A percentile compares a stretch with the other conserved stretches of the same genome.
Conservation (phyloP, 1,140 invertebrate genomes). For the Elysia chlorotica region DNA sequence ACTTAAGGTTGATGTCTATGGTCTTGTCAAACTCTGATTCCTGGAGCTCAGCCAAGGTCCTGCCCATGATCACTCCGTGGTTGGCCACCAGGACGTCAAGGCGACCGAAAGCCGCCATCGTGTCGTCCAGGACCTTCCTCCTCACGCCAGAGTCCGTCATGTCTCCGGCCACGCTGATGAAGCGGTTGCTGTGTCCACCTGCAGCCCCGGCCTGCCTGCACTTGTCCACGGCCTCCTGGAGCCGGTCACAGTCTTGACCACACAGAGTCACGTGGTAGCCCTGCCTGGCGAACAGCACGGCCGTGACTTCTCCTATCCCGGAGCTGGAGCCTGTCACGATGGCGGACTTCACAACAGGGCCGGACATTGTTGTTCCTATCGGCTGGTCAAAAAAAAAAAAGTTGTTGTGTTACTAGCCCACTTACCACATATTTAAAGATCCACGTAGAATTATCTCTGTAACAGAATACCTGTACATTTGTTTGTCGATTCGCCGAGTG, state of each 20-base stretch:
- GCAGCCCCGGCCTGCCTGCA: not conserved
- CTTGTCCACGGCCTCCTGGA: not conserved
- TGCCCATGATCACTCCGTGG: not conserved
- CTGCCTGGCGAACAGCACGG: not conserved
- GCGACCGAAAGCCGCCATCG: not conserved
- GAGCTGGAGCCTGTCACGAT: conserved; percentile 11
- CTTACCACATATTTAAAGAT: too few relatives aligned
- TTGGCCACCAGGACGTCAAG: not conserved
- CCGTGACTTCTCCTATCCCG: conserved; percentile 1
- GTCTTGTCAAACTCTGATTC: not conserved
- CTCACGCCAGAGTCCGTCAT: not conserved
- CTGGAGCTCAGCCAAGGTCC: not conserved
- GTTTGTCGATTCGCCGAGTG: too few relatives aligned
- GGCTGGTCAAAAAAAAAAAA: too few relatives aligned
- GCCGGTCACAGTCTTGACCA: not conserved
- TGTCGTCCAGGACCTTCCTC: not conserved
- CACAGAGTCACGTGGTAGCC: not conserved
- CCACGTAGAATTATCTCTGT: too few relatives aligned
- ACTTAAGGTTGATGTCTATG: not conserved
- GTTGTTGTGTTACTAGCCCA: too few relatives aligned
- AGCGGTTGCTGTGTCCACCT: not conserved
- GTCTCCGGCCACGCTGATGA: not conserved
- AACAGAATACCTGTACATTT: too few relatives aligned
- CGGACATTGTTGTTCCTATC: too few relatives aligned
- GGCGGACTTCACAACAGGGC: not conserved